A percentile compares a stretch with the other conserved stretches of the same genome.
These are phyloP conservation scores for Tokudaia muenninki DNA, from an alignment of 2,797 vertebrate genomes.

Conservation along the genomic window DNA sequence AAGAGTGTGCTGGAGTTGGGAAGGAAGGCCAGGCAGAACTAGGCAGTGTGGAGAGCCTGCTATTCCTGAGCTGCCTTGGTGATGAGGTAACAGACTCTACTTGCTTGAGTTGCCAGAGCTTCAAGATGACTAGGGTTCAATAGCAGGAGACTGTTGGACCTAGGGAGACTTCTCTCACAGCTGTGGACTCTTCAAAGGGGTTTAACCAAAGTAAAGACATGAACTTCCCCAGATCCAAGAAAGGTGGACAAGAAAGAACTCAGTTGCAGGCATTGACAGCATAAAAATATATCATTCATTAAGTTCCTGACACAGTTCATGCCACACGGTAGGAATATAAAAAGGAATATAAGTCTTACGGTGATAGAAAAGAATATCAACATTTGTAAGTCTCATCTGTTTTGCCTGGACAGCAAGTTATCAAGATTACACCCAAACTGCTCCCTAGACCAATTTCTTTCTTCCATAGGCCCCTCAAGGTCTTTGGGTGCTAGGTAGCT, in stretches of 20 bases:
- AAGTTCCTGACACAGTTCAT: neutral
- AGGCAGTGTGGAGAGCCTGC: neutral
- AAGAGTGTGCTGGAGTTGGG: neutral
- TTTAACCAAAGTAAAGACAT: neutral
- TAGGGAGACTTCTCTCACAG: neutral
- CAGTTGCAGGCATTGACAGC: neutral
- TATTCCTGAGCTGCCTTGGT: neutral
- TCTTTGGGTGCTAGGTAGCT: neutral
- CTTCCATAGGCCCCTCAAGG: neutral
- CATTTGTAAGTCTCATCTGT: neutral
- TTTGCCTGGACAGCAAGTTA: neutral
- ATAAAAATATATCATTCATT: neutral
- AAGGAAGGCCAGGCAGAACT: neutral
- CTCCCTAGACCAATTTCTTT: neutral
- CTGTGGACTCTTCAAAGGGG: neutral
- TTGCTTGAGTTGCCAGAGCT: constrained; percentile 9
- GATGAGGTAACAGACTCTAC: neutral
- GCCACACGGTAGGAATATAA: neutral
- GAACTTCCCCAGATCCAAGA: neutral
- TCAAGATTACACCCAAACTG: neutral
- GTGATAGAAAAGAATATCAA: neutral
- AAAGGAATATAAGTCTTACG: neutral
- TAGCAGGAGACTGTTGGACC: neutral
- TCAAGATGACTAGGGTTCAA: neutral
- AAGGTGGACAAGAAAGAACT: neutral